These are phyloP conservation scores for Mimumesa dahlbomi DNA, from an alignment of 2,888 invertebrate species.

Conservation along the genomic window DNA sequence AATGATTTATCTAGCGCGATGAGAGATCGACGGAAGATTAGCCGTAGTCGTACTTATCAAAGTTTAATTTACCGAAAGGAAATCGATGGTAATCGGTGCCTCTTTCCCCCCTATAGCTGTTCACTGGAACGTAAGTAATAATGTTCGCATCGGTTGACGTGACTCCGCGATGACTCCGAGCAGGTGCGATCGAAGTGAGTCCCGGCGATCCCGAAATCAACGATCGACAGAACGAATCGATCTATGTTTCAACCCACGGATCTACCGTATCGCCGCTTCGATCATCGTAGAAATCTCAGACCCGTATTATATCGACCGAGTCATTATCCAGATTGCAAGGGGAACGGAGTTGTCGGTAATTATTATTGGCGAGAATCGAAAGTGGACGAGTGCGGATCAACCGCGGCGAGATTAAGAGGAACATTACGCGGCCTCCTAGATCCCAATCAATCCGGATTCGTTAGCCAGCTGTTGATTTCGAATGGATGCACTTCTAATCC, in stretches of 20 bases:
- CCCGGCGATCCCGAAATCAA: slow-evolving; percentile 14
- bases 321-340: too few species aligned
- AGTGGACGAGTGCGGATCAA: too few species aligned
- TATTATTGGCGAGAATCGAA: too few species aligned
- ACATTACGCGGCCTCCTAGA: slow-evolving; percentile 17
- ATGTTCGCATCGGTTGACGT: slow-evolving; percentile 13
- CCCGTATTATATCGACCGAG: too few species aligned
- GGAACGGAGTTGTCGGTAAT: too few species aligned
- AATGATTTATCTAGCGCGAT: neutral
- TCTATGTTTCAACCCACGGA: too few species aligned
- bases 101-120: neutral
- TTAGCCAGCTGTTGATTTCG: slow-evolving; percentile 61
- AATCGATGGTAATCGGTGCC: slow-evolving; percentile 26
- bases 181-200: slow-evolving; percentile 17
- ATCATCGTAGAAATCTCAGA: too few species aligned
- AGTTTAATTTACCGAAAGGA: slow-evolving; percentile 24
- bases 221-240: too few species aligned
- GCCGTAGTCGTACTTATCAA: slow-evolving; percentile 9
- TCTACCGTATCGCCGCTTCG: too few species aligned
- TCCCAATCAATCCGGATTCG: slow-evolving; percentile 43
- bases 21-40: slow-evolving; percentile 22
- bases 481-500: slow-evolving; percentile 61
- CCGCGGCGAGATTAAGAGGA: neutral
- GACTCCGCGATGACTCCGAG: slow-evolving; percentile 4
- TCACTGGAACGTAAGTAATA: slow-evolving; percentile 29